Percentiles rank a stretch among this genome's conserved stretches.
These are phyloP conservation scores for Zaprionus lineosus DNA, from an alignment of 2,888 invertebrate genomes.

Conservation along the genomic window DNA sequence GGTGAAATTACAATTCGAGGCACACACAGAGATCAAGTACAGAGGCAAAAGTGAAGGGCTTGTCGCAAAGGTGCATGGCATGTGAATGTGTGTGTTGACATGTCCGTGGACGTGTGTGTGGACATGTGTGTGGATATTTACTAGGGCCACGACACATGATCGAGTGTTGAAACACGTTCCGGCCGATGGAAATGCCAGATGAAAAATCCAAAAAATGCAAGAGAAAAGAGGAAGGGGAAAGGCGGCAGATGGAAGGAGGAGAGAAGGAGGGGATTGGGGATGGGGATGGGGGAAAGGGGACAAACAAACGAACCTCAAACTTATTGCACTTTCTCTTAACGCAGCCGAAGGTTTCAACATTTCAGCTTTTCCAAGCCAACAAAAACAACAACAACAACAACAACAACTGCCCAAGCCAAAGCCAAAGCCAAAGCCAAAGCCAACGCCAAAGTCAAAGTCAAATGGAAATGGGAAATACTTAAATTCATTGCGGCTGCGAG, in stretches of 20 bases:
- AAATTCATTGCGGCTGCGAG: too few relatives aligned
- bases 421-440: too few relatives aligned
- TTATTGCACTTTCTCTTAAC: constrained; percentile 51
- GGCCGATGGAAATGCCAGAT: constrained; percentile 37
- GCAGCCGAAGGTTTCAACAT: constrained; percentile 25
- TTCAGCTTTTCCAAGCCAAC: constrained; percentile 36
- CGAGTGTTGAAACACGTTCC: constrained; percentile 44
- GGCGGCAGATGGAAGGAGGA: neutral
- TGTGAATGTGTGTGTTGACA: too few relatives aligned
- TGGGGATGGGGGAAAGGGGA: constrained; percentile 3
- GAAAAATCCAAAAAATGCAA: constrained; percentile 24
- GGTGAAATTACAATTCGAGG: constrained; percentile 64
- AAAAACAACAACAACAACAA: too few relatives aligned
- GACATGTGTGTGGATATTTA: too few relatives aligned
- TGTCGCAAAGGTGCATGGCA: constrained; percentile 29
- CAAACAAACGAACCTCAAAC: constrained; percentile 25
- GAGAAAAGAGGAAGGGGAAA: neutral
- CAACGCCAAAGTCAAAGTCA: constrained; percentile 59
- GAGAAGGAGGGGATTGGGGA: neutral
- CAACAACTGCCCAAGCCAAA: too few relatives aligned
- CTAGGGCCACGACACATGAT: constrained; percentile 40
- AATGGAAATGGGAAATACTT: constrained; percentile 36
- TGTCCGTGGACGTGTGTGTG: too few relatives aligned
- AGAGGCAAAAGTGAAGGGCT: constrained; percentile 64
- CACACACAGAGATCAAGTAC: constrained; percentile 52